phyloP scores from a whole-genome alignment of 2,888 invertebrate genomes.

The Maniola hyperantus region DNA sequence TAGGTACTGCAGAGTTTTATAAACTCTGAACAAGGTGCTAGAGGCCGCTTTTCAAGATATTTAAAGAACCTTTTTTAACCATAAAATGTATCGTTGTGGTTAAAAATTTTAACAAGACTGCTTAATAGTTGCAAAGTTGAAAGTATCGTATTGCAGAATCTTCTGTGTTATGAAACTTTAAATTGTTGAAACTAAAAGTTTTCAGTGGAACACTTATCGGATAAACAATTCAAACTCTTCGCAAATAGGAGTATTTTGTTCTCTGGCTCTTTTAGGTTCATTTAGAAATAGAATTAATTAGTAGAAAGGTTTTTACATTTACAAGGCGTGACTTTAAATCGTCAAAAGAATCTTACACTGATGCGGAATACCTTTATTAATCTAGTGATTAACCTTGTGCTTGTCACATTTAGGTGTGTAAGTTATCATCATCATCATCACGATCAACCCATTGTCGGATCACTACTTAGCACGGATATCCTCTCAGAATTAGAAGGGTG shows the following conservation, averaged over 20 bases:
- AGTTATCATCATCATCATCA: too few species aligned
- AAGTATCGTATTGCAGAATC: conserved; percentile 25
- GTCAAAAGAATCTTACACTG: too few species aligned
- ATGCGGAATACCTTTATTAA: too few species aligned
- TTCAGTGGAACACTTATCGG: conserved; percentile 38
- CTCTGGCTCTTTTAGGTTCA: not conserved
- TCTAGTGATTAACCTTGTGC: too few species aligned
- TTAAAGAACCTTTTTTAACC: conserved; percentile 10
- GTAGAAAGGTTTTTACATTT: too few species aligned
- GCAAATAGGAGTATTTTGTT: conserved; percentile 33
- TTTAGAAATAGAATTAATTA: not conserved
- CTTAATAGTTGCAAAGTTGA: conserved; percentile 26
- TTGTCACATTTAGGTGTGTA: too few species aligned
- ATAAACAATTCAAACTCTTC: conserved; percentile 40
- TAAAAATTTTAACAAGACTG: conserved; percentile 30
- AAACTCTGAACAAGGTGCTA: conserved; percentile 6
- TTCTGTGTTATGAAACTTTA: conserved; percentile 29
- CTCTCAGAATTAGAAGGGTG: too few species aligned
- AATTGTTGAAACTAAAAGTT: conserved; percentile 37
- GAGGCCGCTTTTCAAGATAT: conserved; percentile 5
- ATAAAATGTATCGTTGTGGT: conserved; percentile 23
- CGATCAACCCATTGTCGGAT: too few species aligned
- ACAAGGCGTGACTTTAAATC: too few species aligned
- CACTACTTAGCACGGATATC: too few species aligned
- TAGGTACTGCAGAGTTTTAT: not conserved